Conservation (phyloP, 2,113 vertebrate genomes). For the Pithys albifrons region DNA sequence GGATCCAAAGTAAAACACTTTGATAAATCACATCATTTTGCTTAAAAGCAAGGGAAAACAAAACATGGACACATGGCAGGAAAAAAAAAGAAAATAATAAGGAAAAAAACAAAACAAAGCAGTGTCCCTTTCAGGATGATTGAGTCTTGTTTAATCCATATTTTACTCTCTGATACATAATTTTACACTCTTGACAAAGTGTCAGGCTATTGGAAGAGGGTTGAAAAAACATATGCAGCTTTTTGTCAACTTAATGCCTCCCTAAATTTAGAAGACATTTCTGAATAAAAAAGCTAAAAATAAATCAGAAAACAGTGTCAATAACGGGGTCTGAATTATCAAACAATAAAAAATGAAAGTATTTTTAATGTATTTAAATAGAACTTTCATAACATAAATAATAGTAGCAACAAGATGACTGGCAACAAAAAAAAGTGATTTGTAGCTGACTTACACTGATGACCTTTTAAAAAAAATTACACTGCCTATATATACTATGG, state of each 20-base stretch:
- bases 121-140: background rate
- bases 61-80: background rate
- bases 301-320: constrained; percentile 28
- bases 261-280: constrained; percentile 25
- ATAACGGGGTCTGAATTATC: constrained; percentile 17
- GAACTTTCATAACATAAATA: constrained; percentile 14
- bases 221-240: background rate
- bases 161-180: constrained; percentile 33
- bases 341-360: background rate
- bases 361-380: constrained; percentile 11
- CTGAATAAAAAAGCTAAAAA: constrained; percentile 7
- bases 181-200: constrained; percentile 33
- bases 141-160: constrained; percentile 19
- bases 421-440: background rate
- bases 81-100: background rate
- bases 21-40: constrained; percentile 19
- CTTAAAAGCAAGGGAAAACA: constrained; percentile 8
- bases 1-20: background rate
- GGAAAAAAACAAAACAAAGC: background rate
- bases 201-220: background rate
- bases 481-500: background rate
- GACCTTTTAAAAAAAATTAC: background rate
- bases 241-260: constrained; percentile 29
- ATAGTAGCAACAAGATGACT: background rate
- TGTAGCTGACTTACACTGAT: background rate